phyloP scores from a whole-genome alignment of 2,113 vertebrate species.

The Fukomys damarensis region DNA sequence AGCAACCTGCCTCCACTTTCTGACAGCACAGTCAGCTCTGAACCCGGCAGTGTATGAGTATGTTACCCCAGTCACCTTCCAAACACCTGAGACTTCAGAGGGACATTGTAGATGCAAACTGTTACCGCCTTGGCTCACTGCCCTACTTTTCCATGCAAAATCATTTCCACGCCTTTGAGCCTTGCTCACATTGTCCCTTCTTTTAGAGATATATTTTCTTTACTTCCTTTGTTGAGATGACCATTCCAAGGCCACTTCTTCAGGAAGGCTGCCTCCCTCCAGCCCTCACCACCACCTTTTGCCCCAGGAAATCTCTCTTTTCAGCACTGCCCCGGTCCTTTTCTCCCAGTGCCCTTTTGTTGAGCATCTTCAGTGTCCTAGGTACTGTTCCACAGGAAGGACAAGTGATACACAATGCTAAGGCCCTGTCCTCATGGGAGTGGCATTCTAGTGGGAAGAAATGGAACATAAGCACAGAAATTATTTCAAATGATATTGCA shows the following conservation, averaged over 20 bases:
- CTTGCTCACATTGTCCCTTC: background rate
- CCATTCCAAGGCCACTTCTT: background rate
- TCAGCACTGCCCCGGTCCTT: background rate
- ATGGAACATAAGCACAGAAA: background rate
- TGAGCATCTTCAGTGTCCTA: background rate
- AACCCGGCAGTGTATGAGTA: background rate
- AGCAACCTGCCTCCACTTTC: background rate
- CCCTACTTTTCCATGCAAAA: background rate
- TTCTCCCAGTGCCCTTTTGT: background rate
- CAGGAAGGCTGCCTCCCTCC: background rate
- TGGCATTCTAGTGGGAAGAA: background rate
- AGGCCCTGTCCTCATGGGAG: background rate
- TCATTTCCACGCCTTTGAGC: background rate
- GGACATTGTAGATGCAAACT: background rate
- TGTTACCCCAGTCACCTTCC: background rate
- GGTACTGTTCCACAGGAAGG: background rate
- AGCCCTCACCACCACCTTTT: background rate
- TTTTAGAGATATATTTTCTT: background rate
- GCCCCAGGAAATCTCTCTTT: background rate
- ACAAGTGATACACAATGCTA: background rate
- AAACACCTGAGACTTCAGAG: background rate
- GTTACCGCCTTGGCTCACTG: accelerated
- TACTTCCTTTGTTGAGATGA: background rate
- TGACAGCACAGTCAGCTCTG: background rate
- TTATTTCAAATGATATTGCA: background rate